Evolutionary conservation across 2,797 vertebrate species (phyloP).

Genomic region (Pristis pectinata): DNA sequence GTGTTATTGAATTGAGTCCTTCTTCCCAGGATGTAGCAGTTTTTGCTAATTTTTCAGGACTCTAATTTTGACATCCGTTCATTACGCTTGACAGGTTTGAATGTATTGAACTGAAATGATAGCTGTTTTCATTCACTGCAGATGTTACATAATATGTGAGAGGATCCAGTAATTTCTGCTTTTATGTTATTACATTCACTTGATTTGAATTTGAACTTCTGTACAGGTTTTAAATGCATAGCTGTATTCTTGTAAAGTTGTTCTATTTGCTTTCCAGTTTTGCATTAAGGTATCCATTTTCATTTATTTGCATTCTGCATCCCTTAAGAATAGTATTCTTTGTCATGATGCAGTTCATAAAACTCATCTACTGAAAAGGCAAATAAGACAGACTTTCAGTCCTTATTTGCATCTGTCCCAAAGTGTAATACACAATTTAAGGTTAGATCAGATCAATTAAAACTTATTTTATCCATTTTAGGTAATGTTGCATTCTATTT

Average conservation of each 20-base stretch:
- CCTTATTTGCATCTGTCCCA: background rate
- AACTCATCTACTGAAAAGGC: background rate
- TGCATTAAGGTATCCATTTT: background rate
- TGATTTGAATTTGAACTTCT: background rate
- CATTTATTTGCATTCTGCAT: background rate
- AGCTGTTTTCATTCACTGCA: too few species aligned
- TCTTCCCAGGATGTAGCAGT: too few species aligned
- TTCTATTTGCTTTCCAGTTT: background rate
- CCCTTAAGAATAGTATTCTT: background rate
- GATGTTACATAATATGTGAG: too few species aligned
- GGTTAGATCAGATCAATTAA: background rate
- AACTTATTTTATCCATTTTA: too few species aligned
- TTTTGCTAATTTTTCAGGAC: too few species aligned
- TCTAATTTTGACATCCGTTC: too few species aligned
- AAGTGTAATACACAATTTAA: background rate
- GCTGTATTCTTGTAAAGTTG: background rate
- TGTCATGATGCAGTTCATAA: background rate
- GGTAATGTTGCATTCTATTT: background rate
- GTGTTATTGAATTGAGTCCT: too few species aligned
- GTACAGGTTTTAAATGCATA: background rate
- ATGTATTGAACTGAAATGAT: too few species aligned
- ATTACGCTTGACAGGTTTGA: too few species aligned
- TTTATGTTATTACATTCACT: background rate
- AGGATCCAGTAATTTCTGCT: too few species aligned
- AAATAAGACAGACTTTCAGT: background rate